Evolutionary conservation across 1,140 invertebrate genomes (phyloP), one percentile per base, ranked within the genome.

Genomic region (Pollicipes pollicipes): DNA sequence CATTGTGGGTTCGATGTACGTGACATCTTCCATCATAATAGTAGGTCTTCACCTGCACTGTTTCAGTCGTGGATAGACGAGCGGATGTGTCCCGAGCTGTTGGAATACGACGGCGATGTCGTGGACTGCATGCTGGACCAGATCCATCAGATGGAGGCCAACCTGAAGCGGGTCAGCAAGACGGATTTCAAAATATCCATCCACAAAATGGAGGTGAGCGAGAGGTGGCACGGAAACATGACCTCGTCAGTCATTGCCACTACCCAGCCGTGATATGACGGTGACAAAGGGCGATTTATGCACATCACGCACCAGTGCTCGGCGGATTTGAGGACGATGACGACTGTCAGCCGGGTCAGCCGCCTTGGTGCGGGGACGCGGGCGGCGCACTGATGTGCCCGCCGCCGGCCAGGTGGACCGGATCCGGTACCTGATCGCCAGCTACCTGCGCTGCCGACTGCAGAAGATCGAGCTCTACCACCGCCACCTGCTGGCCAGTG

Each of bases 61-160:
- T 71, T 76, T 31, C 73, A 86, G 78, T 88, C 88, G 45, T 93
- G 90, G 91, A 77, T 89, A 73, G 93, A 93, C 79, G 91, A 95
- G 80, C 88, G 89, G 78, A 87, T 92, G 77, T 83, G 89, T 26
- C 91, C 91, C n/a, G 90, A 93, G 80, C 85, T 94, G 71, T 79
- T 93, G 35, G 87, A 86, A 1, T 85, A 90, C 76, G 85, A 88
- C 77, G 84, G 83, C 35, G 88, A 91, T 71, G 80, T 90, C 73
- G 85, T 94, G 0, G 90, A 93, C 66, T 88, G 87, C 77, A 87
- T 93, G 84, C 77, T 93, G 70, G 88, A 88, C 69, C 90, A 93
- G 79, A 86, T 93, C 67, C 81, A 86, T 71, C 86, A 88, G 73
- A 93, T 93, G 88, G 90, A 93, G 80, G 83, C 85, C 66, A 93